phyloP scores from a whole-genome alignment of 2,888 invertebrate species.

The Noctua pronuba region DNA sequence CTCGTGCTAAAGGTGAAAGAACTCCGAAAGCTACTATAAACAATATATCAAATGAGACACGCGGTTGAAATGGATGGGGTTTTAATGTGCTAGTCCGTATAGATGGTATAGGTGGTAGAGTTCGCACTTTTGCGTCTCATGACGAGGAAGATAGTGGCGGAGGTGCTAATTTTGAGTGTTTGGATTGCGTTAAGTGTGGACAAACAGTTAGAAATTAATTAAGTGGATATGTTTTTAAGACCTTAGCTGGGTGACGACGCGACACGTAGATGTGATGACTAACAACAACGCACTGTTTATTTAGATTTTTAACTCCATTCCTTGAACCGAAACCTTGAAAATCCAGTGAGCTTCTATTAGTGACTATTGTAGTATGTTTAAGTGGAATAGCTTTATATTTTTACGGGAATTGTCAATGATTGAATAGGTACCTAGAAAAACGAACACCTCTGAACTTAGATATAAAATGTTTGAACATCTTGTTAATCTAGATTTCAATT shows the following conservation, averaged over 20 bases:
- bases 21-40: slow-evolving; percentile 69
- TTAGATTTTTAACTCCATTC: not conserved
- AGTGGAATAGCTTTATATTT: not conserved
- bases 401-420: not conserved
- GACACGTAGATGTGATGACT: not conserved
- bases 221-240: not conserved
- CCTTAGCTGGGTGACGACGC: not conserved
- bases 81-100: slow-evolving; percentile 11
- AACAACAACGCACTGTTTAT: not conserved
- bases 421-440: not conserved
- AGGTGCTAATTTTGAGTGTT: slow-evolving; percentile 35
- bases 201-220: not conserved
- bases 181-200: not conserved
- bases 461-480: not conserved
- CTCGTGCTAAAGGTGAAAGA: slow-evolving; percentile 71
- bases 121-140: slow-evolving; percentile 25
- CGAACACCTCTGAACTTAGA: not conserved
- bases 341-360: not conserved
- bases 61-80: slow-evolving; percentile 37
- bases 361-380: not conserved
- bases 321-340: not conserved
- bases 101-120: slow-evolving; percentile 12
- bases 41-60: slow-evolving; percentile 63
- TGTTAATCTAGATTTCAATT: not conserved
- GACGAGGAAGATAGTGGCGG: not conserved